Conservation (phyloP, 2,888 invertebrate genomes). For the Pyrrhia umbra region DNA sequence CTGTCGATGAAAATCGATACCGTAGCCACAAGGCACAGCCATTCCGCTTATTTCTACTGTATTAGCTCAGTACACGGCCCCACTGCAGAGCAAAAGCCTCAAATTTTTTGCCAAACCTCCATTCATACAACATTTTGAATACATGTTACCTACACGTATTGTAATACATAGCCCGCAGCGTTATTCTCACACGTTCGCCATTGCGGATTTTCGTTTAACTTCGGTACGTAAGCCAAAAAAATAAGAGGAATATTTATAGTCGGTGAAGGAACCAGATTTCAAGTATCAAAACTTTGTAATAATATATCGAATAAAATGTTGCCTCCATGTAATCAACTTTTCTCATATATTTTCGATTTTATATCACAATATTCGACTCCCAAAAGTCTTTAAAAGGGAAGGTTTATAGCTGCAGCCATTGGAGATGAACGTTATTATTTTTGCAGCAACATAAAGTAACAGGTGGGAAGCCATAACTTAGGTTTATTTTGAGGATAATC, state of each 20-base stretch:
- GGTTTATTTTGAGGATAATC: constrained; percentile 50
- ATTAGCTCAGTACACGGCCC: background rate
- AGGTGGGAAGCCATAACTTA: constrained; percentile 51
- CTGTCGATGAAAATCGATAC: background rate
- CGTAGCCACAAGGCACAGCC: background rate
- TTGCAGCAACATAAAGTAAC: constrained; percentile 48
- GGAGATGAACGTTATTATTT: constrained; percentile 51
- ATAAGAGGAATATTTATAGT: background rate
- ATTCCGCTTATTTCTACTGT: background rate
- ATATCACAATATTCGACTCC: constrained; percentile 26
- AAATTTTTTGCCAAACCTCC: background rate
- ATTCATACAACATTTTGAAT: constrained; percentile 14
- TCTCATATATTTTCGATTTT: constrained; percentile 14
- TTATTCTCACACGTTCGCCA: constrained; percentile 2
- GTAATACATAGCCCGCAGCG: background rate
- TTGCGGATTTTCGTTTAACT: background rate
- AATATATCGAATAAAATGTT: constrained; percentile 5
- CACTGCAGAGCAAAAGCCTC: background rate
- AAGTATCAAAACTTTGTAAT: background rate
- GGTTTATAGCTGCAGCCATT: constrained; percentile 33
- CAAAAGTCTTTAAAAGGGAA: constrained; percentile 39
- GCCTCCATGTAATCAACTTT: background rate
- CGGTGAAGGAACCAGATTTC: background rate
- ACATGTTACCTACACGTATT: constrained; percentile 9
- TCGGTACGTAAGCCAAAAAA: constrained; percentile 2